Evolutionary conservation across 2,888 invertebrate species (phyloP), one percentile per base, ranked within the genome.

Genomic region (Pecten maximus): DNA sequence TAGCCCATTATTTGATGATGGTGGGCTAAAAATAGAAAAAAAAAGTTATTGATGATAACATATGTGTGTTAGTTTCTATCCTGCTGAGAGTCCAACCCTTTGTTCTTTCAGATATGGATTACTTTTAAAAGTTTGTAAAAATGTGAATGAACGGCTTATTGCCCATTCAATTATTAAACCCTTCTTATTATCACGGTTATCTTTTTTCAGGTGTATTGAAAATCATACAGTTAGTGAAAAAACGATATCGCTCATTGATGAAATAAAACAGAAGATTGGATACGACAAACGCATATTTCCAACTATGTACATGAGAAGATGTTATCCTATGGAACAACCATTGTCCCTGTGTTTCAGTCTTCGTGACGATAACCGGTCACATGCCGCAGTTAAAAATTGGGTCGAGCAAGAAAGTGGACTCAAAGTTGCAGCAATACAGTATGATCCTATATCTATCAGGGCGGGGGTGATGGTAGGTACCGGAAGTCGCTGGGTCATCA

Each of bases 251-350:
- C 50, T 91, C 0, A 28, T 91, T 54, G 91, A 91, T 6, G 90
- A 91, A 74, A 50, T 91, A 23, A 91, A 91, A 40, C 60, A 88
- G 40, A 60, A 40, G 19, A 88, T 89, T 40, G 54, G 87, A 15
- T 91, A 90, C 50, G 91, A 90, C 16, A 89, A 89, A n/a, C 88
- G 90, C 35, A 44, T 90, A 39, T 87, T 88, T 16, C 91, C 91
- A 6, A 87, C 91, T 3, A 89, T 91, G 88, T 40, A 90, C 40
- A 91, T 91, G 90, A 87, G 90, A 39, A 89, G 50, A 89, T 40
- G 12, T 15, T 89, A 86, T 6, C 91, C 91, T 2, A 86, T 39
- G 0, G 35, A 60, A 23, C 86, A 89, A 44, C 91, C 90, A 89
- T 89, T 89, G 35, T 89, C 88, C n/a, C 40, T 90, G n/a, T 90